Conservation (phyloP, 2,797 vertebrate species). For the Cossypha heuglini region DNA sequence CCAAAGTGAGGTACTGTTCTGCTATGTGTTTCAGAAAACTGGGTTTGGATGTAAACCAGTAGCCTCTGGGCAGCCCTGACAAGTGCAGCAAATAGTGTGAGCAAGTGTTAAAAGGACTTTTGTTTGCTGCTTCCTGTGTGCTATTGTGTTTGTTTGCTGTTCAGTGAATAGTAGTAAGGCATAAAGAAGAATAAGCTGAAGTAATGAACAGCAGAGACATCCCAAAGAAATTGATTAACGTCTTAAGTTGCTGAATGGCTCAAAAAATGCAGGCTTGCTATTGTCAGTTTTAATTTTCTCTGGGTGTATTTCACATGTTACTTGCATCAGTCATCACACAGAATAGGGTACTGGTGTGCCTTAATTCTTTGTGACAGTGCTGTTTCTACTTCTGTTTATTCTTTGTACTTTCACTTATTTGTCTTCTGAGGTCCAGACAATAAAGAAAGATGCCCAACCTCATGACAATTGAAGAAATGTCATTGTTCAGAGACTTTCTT, state of each 20-base stretch:
- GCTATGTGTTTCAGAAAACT: not conserved
- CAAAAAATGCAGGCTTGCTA: not conserved
- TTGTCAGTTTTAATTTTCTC: slow-evolving; percentile 27
- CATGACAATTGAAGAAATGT: not conserved
- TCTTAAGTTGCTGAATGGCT: slow-evolving; percentile 6
- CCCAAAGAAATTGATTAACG: not conserved
- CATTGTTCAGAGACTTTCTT: not conserved
- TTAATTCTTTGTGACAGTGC: not conserved
- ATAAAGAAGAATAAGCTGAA: not conserved
- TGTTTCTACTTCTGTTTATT: not conserved
- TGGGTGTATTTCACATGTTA: not conserved
- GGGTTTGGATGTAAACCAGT: not conserved
- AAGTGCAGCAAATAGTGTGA: not conserved
- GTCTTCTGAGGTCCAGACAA: not conserved
- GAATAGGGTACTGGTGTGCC: not conserved
- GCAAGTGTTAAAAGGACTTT: not conserved
- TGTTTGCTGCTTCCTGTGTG: slow-evolving; percentile 37
- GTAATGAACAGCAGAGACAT: not conserved
- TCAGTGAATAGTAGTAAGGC: not conserved
- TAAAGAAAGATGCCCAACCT: not conserved
- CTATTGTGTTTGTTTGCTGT: slow-evolving; percentile 35
- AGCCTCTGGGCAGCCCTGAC: not conserved
- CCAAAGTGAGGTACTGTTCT: not conserved
- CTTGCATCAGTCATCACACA: not conserved
- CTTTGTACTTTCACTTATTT: not conserved